These are phyloP conservation scores for Bovichtus variegatus DNA, from an alignment of 2,797 vertebrate genomes.

Conservation along the genomic window DNA sequence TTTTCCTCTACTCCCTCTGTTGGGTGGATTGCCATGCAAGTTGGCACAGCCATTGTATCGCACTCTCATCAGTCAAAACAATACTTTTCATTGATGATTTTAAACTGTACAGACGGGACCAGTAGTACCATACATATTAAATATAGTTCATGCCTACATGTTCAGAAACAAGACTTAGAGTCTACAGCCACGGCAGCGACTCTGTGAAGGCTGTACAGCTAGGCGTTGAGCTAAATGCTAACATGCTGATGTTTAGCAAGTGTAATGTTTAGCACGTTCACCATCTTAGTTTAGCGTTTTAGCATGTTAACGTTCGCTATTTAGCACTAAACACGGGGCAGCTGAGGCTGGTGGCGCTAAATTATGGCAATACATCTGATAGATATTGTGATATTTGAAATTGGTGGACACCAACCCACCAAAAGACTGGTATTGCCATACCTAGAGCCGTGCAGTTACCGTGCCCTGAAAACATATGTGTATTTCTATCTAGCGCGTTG, in stretches of 20 bases:
- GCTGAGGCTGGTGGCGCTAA: too few relatives aligned
- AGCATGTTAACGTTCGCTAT: neutral
- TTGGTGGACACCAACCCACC: too few relatives aligned
- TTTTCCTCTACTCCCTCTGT: neutral
- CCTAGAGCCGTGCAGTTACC: neutral
- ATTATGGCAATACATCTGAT: too few relatives aligned
- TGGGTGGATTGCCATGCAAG: neutral
- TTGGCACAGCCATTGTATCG: neutral
- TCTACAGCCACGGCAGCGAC: neutral
- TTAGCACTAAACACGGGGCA: too few relatives aligned
- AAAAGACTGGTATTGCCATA: neutral
- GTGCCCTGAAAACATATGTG: neutral
- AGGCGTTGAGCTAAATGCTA: neutral
- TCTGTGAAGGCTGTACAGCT: too few relatives aligned
- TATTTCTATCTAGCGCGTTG: neutral
- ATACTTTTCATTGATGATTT: neutral
- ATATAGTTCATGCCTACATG: neutral
- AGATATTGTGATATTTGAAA: neutral
- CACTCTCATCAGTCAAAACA: neutral
- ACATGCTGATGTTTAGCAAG: neutral
- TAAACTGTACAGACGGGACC: neutral
- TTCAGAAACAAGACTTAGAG: neutral
- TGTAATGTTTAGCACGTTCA: too few relatives aligned
- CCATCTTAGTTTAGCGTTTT: too few relatives aligned
- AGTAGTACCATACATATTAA: neutral